phyloP scores from a whole-genome alignment of 2,113 vertebrate genomes.

The Neolamprologus tretocephalus region DNA sequence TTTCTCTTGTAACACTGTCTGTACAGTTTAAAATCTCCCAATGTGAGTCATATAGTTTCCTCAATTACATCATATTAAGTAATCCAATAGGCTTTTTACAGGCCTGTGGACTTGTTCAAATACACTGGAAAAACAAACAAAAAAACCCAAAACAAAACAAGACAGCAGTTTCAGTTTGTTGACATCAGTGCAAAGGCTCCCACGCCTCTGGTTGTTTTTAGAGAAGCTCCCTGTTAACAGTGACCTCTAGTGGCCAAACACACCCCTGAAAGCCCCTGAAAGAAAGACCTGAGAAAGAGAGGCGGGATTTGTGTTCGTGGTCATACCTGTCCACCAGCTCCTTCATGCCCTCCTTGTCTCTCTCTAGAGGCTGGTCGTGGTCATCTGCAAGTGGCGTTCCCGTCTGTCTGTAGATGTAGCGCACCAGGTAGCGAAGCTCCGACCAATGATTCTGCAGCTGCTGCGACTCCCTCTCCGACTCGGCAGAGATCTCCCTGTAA shows the following conservation, averaged over 20 bases:
- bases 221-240: background rate
- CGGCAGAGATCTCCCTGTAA: conserved; percentile 84
- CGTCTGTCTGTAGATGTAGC: conserved; percentile 93
- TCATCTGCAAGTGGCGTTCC: conserved; percentile 90
- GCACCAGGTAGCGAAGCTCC: conserved; percentile 92
- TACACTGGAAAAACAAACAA: background rate
- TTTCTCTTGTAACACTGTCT: background rate
- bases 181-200: background rate
- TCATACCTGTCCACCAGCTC: conserved; percentile 90
- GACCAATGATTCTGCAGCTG: conserved; percentile 98
- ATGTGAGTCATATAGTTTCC: background rate
- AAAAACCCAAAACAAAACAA: background rate
- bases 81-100: background rate
- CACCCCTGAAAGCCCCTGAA: background rate
- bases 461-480: conserved; percentile 89
- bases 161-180: background rate
- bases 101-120: background rate
- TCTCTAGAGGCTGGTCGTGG: conserved; percentile 87
- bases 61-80: background rate
- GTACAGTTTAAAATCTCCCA: background rate
- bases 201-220: background rate
- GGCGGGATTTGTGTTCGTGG: background rate
- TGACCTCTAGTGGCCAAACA: conserved; percentile 35
- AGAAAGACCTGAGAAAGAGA: background rate
- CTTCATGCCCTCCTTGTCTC: conserved; percentile 92